Base-by-base conservation (phyloP, 2,113 vertebrate species). In the Chinchilla lanigera region DNA sequence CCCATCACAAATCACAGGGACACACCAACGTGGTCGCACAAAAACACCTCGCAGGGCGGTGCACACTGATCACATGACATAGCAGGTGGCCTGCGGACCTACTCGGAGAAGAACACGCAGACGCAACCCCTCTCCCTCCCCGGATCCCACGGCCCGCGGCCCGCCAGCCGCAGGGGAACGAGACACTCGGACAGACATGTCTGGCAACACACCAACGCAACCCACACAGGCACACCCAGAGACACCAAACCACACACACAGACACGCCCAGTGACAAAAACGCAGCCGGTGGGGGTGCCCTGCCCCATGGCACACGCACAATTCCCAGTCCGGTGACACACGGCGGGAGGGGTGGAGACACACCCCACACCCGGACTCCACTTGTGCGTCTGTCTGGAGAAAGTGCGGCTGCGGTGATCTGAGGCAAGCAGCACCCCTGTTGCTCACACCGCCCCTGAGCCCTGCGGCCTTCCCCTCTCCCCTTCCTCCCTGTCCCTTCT, bases 221-320 rank as follows among this genome's bases (percentile, higher is more conserved):
- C 84, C 97, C 96, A 95, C 77, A 80, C 2, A 35, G 91, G 78
- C 96, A 97, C 96, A 92, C 97, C 96, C 93, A 20, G 96, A 81
- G 80, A 96, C 93, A 96, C 82, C 89, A 86, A 89, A 86, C 92
- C 65, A 1, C 94, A 95, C 84, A 92, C 92, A 41, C 52, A 83
- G 93, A 97, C 96, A 94, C 89, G 0, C 96, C 96, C 60, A 12
- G 94, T 71, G 95, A 95, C 95, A 96, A 50, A 89, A 83, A 86
- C 97, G 90, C 94, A 95, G 14, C 94, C 69, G 3, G 0, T 14
- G 71, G 41, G 5, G 92, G 67, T 35, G 56, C 83, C 38, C 80
- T 5, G 35, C 80, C 87, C 61, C 60, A 0, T 1, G 41, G 87
- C 38, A 58, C 89, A 58, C 16, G 8, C 10, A 33, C 16, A 52